Evolutionary conservation across 2,113 vertebrate genomes (phyloP), one percentile per base, ranked within the genome.

Genomic region (Anthoscopus minutus): DNA sequence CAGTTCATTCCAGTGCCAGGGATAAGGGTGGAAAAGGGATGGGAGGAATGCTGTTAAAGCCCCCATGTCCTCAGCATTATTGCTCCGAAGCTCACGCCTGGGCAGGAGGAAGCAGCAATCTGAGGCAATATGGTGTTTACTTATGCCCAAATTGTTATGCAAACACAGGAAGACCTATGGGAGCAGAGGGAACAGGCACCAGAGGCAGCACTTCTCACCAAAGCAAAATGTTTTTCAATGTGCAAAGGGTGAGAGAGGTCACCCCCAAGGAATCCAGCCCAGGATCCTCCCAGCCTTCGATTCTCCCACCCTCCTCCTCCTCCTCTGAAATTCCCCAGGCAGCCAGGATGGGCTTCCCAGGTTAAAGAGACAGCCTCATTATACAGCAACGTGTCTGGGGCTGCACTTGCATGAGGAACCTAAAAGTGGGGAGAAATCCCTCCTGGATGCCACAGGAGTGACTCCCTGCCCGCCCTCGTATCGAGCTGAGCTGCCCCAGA

Each of bases 201-300:
- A 24, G 37, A 19, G 65, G 69, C 94, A 86, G 87, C 7, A 4
- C 82, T 92, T 85, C 93, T 72, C 90, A 74, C 69, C 89, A 80
- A 56, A 95, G 73, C 81, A 73, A 91, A 92, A 85, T 77, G 94
- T 88, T 94, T 95, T 73, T 19, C 89, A 88, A 15, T 81, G 88
- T 81, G 71, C 60, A 93, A 86, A 95, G 94, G 94, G 94, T 95
- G 90, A 96, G 88, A 93, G 92, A 95, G 96, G 95, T 96, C 95
- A 94, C 81, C 78, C 60, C 91, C 83, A 38, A 92, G 86, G 94
- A 96, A 96, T 95, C 95, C 92, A 70, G 81, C 38, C 66, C 82
- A 35, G 74, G 47, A 92, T 71, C 79, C 88, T 94, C 79, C 92
- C 85, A 86, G 90, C 76, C 82, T 97, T 94, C 1, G 0, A 25